Percentiles rank a stretch among this genome's conserved stretches.
Conservation (phyloP, 2,888 invertebrate species). For the Polyommatus iphigenia region DNA sequence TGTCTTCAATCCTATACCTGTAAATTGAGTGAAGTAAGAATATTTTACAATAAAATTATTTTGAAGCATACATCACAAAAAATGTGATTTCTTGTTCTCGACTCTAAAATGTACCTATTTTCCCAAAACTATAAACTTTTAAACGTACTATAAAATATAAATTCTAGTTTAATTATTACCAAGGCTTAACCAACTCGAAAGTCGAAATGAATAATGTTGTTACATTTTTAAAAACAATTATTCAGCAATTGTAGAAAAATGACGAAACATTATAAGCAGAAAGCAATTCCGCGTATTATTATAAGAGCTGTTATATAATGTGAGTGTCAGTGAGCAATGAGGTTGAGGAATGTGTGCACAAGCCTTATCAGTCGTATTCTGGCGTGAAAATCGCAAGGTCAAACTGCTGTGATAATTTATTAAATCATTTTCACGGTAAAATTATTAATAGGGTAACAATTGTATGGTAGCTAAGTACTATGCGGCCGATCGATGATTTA, state of each 20-base stretch:
- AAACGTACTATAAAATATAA: no score
- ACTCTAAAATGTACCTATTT: neutral
- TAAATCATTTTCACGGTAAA: neutral
- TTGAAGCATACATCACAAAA: no score
- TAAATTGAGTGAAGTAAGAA: no score
- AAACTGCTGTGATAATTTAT: constrained; percentile 9
- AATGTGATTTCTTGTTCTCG: neutral
- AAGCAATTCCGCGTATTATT: constrained; percentile 21
- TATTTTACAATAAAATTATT: no score
- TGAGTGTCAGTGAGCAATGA: neutral
- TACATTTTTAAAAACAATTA: neutral
- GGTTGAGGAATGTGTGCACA: constrained; percentile 20
- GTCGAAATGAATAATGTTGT: neutral
- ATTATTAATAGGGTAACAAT: neutral
- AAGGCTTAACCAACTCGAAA: neutral
- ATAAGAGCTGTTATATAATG: constrained; percentile 18
- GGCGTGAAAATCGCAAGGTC: constrained; percentile 21
- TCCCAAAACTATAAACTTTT: neutral
- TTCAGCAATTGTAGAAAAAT: neutral
- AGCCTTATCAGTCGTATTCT: constrained; percentile 7
- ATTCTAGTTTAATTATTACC: neutral
- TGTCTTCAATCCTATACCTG: neutral
- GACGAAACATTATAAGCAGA: constrained; percentile 7
- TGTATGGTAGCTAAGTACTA: no score
- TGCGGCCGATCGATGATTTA: no score